Conservation (phyloP, 2,888 invertebrate genomes). For the Pseudococcus longispinus region DNA sequence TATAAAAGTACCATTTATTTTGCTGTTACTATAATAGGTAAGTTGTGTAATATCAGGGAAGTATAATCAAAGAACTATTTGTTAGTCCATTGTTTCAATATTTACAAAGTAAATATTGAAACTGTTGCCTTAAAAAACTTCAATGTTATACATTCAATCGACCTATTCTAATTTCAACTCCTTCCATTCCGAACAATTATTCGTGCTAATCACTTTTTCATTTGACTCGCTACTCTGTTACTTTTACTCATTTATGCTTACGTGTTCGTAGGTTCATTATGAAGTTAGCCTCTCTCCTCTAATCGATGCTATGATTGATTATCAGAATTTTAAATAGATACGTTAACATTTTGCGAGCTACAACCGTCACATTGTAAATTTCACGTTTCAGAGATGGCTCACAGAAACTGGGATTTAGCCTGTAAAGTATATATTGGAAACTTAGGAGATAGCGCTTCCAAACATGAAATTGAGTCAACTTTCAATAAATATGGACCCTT, state of each 20-base stretch:
- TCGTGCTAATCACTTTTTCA: not conserved
- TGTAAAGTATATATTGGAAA: conserved; percentile 95
- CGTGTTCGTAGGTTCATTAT: not conserved
- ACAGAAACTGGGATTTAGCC: conserved; percentile 82
- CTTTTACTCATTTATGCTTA: not conserved
- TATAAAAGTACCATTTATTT: no score
- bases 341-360: not conserved
- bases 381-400: conserved; percentile 60
- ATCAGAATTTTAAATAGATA: not conserved
- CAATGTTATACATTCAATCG: no score
- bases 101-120: no score
- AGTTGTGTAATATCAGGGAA: no score
- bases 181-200: no score
- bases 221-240: no score
- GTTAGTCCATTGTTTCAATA: no score
- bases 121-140: no score
- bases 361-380: not conserved
- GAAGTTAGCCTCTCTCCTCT: not conserved
- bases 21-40: no score
- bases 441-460: conserved; percentile 87
- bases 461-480: conserved; percentile 86
- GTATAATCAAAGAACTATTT: no score
- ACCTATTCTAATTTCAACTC: no score
- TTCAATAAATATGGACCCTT: conserved; percentile 88
- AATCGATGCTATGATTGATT: not conserved